phyloP scores from a whole-genome alignment of 2,797 vertebrate genomes.

The Chloroceryle inda region DNA sequence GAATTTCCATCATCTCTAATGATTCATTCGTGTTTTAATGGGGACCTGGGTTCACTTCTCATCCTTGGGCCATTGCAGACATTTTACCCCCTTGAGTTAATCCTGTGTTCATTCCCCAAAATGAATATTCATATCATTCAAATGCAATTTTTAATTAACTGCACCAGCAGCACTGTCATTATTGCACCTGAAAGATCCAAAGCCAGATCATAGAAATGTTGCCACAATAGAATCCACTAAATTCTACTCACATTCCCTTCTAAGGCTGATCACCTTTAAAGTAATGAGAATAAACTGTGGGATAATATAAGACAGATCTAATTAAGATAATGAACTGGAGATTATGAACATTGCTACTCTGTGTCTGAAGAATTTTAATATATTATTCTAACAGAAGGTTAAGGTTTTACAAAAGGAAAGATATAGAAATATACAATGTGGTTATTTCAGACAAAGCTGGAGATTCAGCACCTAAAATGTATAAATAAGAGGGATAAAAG shows the following conservation, averaged over 20 bases:
- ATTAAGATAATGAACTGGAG: slow-evolving; percentile 86
- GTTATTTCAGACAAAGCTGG: not conserved
- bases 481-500: slow-evolving; percentile 22
- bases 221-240: slow-evolving; percentile 77
- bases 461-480: not conserved
- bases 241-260: slow-evolving; percentile 76
- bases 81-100: slow-evolving; percentile 74
- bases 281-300: slow-evolving; percentile 82
- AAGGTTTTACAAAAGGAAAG: slow-evolving; percentile 63
- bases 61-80: slow-evolving; percentile 73
- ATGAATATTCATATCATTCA: slow-evolving; percentile 83
- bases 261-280: slow-evolving; percentile 83
- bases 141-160: slow-evolving; percentile 84
- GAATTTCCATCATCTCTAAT: slow-evolving; percentile 59
- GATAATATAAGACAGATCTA: slow-evolving; percentile 85
- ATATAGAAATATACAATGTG: slow-evolving; percentile 22
- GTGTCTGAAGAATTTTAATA: slow-evolving; percentile 80
- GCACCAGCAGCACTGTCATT: slow-evolving; percentile 78
- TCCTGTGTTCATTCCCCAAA: slow-evolving; percentile 75
- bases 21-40: slow-evolving; percentile 77
- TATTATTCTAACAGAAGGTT: slow-evolving; percentile 73
- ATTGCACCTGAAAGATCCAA: slow-evolving; percentile 82
- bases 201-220: slow-evolving; percentile 75
- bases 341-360: slow-evolving; percentile 77
- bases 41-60: slow-evolving; percentile 59